A percentile compares a stretch with the other conserved stretches of the same genome.
These are phyloP conservation scores for Calephelis perditalis DNA, from an alignment of 2,888 invertebrate genomes.

Conservation along the genomic window DNA sequence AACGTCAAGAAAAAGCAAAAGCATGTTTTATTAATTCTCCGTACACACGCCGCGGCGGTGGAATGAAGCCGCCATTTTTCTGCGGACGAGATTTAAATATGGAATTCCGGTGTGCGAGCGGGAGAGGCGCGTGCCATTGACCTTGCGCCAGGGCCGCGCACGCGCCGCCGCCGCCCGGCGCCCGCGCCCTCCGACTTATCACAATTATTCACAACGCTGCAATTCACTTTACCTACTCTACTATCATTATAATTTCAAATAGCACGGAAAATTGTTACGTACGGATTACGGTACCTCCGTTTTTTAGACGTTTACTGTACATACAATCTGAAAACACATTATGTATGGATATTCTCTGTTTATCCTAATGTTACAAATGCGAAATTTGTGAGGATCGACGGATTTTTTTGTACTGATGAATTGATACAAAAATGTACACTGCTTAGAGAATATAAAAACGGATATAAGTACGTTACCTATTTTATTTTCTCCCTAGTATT, in stretches of 20 bases:
- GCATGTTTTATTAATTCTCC: conserved; percentile 75
- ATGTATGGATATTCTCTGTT: too few relatives aligned
- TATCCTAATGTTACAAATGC: too few relatives aligned
- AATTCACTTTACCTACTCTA: neutral
- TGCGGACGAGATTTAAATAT: conserved; percentile 79
- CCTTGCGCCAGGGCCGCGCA: conserved; percentile 72
- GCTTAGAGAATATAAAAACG: too few relatives aligned
- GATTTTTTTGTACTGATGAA: too few relatives aligned
- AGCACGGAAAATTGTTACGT: conserved; percentile 2
- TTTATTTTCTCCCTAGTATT: too few relatives aligned
- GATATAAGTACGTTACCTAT: too few relatives aligned
- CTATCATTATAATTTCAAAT: conserved; percentile 8
- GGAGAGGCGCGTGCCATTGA: conserved; percentile 76
- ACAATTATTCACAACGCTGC: conserved; percentile 1
- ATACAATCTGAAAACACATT: too few relatives aligned
- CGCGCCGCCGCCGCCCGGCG: conserved; percentile 51
- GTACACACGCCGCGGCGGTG: conserved; percentile 62
- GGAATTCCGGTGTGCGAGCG: conserved; percentile 78
- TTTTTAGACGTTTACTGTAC: too few relatives aligned
- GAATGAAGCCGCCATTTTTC: conserved; percentile 76
- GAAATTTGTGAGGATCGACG: too few relatives aligned
- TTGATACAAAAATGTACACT: too few relatives aligned
- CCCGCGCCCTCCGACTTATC: conserved; percentile 32
- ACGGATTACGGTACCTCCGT: neutral
- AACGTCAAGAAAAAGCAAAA: conserved; percentile 60